Base-by-base conservation (phyloP, 2,797 vertebrate genomes). In the Neopelma chrysocephalum region DNA sequence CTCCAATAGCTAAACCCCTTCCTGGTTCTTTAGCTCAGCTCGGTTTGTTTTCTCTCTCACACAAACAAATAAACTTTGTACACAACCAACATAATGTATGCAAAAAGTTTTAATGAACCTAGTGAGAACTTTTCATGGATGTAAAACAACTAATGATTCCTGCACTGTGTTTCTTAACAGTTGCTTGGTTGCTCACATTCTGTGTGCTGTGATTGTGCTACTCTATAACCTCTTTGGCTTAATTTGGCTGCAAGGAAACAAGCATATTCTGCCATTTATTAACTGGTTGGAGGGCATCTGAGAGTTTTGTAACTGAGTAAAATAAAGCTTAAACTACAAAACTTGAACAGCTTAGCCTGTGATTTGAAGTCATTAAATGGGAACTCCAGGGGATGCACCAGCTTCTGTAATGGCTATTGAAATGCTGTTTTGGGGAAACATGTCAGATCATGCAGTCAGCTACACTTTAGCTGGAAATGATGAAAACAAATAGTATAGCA, bases 361-460 rank as follows among this genome's bases (percentile, higher is more conserved):
- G 51, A 51, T 94, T 91, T 91, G 77, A 96, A 91, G 65, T 31
- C 71, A 75, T 64, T 88, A 80, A 91, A 65, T 34, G 40, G 45
- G 51, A 89, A 80, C 82, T 96, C 48, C 22, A 75, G 60, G 64
- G 86, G 45, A 80, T 91, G 75, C 23, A 85, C 36, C 38, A 87
- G 73, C 26, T 92, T 91, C 54, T 89, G 9, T 66, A 91, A 70
- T 1, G 21, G 73, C 48, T 93, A 56, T 40, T 78, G 89, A 93
- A 96, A 94, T 84, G 36, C 65, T 93, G 76, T 45, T 94, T 93
- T 87, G 50, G 72, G 40, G 48, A 70, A 94, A 85, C 42, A 38
- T 25, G 40, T 90, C 80, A 76, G 40, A 64, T 83, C 51, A 70
- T 38, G 77, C 71, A 96, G 54, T 53, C 51, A 93, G 86, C 32